Evolutionary conservation across 2,797 vertebrate genomes (phyloP).

Genomic region (Notamacropus eugenii): DNA sequence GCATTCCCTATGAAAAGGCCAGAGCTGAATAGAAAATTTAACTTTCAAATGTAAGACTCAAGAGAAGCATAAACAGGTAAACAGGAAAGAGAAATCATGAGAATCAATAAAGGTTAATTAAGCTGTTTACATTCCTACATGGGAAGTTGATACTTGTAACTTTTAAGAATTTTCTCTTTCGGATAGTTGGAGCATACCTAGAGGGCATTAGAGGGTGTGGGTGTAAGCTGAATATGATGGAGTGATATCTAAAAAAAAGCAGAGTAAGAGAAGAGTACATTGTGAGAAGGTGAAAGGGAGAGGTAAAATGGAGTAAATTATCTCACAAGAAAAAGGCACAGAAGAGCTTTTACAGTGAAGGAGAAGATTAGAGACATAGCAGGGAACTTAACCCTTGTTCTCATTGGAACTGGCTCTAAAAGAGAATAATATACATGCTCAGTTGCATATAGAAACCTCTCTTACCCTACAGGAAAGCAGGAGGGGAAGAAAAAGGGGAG

Average conservation of each 20-base stretch:
- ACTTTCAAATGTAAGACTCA: not conserved
- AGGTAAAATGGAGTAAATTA: too few species aligned
- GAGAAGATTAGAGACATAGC: too few species aligned
- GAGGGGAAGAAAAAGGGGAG: too few species aligned
- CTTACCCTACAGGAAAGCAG: not conserved
- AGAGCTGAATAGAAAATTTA: not conserved
- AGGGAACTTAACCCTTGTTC: not conserved
- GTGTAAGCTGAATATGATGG: not conserved
- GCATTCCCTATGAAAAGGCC: not conserved
- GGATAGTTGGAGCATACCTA: not conserved
- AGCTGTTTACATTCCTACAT: not conserved
- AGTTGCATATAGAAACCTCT: not conserved
- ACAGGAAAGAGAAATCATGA: not conserved
- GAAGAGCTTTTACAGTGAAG: not conserved
- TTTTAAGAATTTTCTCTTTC: not conserved
- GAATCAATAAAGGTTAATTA: not conserved
- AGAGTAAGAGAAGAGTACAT: not conserved
- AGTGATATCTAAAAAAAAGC: not conserved
- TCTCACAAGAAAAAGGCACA: too few species aligned
- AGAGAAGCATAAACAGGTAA: not conserved
- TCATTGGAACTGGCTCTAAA: not conserved
- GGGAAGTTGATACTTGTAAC: not conserved
- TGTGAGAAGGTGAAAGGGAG: not conserved
- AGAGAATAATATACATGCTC: not conserved
- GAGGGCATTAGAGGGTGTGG: not conserved